These are phyloP conservation scores for Lycaena phlaeas DNA, from an alignment of 2,888 invertebrate species.

Conservation along the genomic window DNA sequence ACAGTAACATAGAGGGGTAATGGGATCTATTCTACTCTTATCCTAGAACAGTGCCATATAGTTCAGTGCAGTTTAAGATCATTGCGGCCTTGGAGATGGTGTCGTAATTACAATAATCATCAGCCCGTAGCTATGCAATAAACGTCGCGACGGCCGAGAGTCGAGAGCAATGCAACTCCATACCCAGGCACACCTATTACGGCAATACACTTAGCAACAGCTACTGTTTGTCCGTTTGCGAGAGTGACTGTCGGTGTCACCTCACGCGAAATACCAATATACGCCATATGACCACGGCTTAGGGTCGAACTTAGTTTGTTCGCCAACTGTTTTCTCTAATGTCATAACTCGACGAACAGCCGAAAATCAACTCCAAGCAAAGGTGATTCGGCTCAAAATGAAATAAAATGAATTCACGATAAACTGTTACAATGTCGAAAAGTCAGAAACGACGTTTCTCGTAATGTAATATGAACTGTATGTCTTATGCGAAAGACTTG, in stretches of 20 bases:
- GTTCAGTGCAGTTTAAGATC: too few relatives aligned
- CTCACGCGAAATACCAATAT: not conserved
- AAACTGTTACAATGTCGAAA: not conserved
- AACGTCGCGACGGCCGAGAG: too few relatives aligned
- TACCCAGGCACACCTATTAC: too few relatives aligned
- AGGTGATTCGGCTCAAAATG: constrained; percentile 11
- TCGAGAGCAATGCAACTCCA: too few relatives aligned
- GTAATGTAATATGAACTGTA: constrained; percentile 5
- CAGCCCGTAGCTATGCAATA: too few relatives aligned
- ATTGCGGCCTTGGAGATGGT: too few relatives aligned
- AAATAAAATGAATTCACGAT: constrained; percentile 10
- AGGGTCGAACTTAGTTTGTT: not conserved
- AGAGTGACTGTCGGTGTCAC: constrained; percentile 3
- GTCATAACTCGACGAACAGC: not conserved
- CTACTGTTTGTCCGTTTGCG: not conserved
- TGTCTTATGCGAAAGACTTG: not conserved
- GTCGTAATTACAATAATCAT: too few relatives aligned
- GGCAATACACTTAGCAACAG: constrained; percentile 3
- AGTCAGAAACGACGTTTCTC: not conserved
- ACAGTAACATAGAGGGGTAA: too few relatives aligned
- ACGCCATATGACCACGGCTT: not conserved
- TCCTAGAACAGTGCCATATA: too few relatives aligned
- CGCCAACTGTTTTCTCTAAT: constrained; percentile 3
- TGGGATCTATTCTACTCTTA: too few relatives aligned
- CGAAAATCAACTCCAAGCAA: constrained; percentile 10